Evolutionary conservation across 2,797 vertebrate species (phyloP), one percentile per base, ranked within the genome.

Genomic region (Orientallactaga sibirica): DNA sequence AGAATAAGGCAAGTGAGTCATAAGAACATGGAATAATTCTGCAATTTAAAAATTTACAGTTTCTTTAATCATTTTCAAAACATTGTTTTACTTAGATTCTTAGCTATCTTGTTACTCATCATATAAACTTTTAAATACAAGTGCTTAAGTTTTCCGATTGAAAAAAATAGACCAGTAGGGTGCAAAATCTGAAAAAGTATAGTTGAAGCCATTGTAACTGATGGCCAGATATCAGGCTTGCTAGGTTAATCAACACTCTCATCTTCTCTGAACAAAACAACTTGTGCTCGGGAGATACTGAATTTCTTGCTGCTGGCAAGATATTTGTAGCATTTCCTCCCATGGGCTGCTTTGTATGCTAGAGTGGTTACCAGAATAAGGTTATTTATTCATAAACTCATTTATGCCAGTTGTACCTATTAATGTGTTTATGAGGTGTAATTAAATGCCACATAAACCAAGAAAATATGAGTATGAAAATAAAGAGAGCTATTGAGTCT

Each of bases 381-480:
- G 71, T 74, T 94, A 93, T 93, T 96, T 95, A 95, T 95, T 94
- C 79, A 93, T 29, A 92, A 83, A 88, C 33, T 92, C 43, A 0
- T 86, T 91, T 94, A 89, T 55, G 33, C 67, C 48, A 66, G 91
- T 94, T 95, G 82, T 86, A 83, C 81, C 90, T 95, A 90, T 83
- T 93, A 94, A 95, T 75, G 68, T 94, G 71, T 94, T 97, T 92
- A 83, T 88, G 20, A 89, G 91, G 43, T 86, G 0, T 94, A 94
- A 97, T 92, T 92, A 96, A 88, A 91, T 4, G 25, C 90, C 78
- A 96, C 71, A 92, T 76, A 90, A 93, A 77, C 64, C 79, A 86
- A 64, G 73, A 93, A 94, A 95, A 92, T 88, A 79, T 25, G 33
- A 77, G 10, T n/a, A 67, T 79, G 11, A 92, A 95, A 96, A 90